A percentile compares a stretch with the other conserved stretches of the same genome.
Conservation (phyloP, 2,888 invertebrate species). For the Embidobia sp. region DNA sequence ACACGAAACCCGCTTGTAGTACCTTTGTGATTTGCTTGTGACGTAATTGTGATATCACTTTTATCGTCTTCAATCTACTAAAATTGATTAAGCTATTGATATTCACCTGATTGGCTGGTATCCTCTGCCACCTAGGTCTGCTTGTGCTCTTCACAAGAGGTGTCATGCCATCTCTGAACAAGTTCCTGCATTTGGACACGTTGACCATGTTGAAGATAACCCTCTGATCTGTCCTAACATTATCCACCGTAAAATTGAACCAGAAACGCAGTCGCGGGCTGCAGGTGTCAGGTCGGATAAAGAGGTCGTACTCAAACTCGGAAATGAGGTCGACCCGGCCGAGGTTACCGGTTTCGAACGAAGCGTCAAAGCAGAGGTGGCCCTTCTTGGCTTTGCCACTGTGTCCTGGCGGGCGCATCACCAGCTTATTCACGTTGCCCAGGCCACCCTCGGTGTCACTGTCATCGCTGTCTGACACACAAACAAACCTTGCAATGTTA, state of each 20-base stretch:
- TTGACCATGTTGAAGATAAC: conserved; percentile 99
- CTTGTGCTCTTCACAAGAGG: conserved; percentile 96
- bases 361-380: conserved; percentile 97
- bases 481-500: too few species aligned
- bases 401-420: conserved; percentile 94
- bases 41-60: too few species aligned
- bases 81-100: too few species aligned
- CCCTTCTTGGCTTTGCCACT: conserved; percentile 98
- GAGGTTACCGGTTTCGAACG: conserved; percentile 97
- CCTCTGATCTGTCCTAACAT: conserved; percentile 95
- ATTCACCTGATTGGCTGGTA: conserved; percentile 74
- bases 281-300: conserved; percentile 97
- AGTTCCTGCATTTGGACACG: conserved; percentile 94
- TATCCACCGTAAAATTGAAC: conserved; percentile 99
- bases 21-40: too few species aligned
- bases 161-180: conserved; percentile 95
- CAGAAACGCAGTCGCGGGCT: conserved; percentile 95
- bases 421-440: conserved; percentile 94
- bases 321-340: conserved; percentile 97
- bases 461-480: conserved; percentile 92
- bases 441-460: conserved; percentile 96
- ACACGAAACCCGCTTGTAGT: too few species aligned
- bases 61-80: too few species aligned
- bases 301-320: conserved; percentile 97
- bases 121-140: conserved; percentile 92